Percentiles rank a stretch among this genome's conserved stretches.
Conservation (phyloP, 2,888 invertebrate genomes). For the Agrilus biguttatus region DNA sequence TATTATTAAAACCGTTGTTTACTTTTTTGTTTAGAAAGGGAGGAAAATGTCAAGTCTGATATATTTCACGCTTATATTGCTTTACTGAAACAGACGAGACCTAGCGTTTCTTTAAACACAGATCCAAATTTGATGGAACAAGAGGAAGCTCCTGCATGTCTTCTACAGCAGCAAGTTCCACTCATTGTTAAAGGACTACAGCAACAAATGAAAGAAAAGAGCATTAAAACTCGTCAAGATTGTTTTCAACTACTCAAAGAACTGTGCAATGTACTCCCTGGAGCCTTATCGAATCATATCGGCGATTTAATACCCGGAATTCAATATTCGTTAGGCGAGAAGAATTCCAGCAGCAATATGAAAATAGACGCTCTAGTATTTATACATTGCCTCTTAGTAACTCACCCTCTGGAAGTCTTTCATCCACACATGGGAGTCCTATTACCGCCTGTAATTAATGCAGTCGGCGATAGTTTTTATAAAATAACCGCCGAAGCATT, state of each 20-base stretch:
- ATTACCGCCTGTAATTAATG: constrained; percentile 72
- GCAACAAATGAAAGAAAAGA: constrained; percentile 71
- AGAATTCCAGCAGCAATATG: constrained; percentile 92
- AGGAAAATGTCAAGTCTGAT: constrained; percentile 98
- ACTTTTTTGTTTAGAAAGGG: constrained; percentile 53
- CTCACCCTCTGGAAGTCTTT: constrained; percentile 67
- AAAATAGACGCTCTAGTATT: constrained; percentile 94
- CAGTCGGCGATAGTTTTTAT: constrained; percentile 93
- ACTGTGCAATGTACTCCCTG: constrained; percentile 76
- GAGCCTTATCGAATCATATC: constrained; percentile 61
- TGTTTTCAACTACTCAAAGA: constrained; percentile 85
- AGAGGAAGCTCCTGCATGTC: constrained; percentile 51
- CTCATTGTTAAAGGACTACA: constrained; percentile 78
- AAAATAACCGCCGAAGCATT: constrained; percentile 97
- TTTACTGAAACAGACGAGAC: constrained; percentile 76
- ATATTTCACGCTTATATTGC: constrained; percentile 95
- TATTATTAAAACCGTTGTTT: not conserved
- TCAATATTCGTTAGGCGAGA: constrained; percentile 77
- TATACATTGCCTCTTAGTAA: constrained; percentile 66
- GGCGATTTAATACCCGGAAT: constrained; percentile 78
- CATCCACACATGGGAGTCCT: constrained; percentile 65
- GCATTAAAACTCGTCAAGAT: constrained; percentile 79
- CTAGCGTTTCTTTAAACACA: constrained; percentile 46
- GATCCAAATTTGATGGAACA: constrained; percentile 61
- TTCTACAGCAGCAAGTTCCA: constrained; percentile 49